These are phyloP conservation scores for Ahaetulla prasina DNA, from an alignment of 2,113 vertebrate genomes.

Conservation along the genomic window DNA sequence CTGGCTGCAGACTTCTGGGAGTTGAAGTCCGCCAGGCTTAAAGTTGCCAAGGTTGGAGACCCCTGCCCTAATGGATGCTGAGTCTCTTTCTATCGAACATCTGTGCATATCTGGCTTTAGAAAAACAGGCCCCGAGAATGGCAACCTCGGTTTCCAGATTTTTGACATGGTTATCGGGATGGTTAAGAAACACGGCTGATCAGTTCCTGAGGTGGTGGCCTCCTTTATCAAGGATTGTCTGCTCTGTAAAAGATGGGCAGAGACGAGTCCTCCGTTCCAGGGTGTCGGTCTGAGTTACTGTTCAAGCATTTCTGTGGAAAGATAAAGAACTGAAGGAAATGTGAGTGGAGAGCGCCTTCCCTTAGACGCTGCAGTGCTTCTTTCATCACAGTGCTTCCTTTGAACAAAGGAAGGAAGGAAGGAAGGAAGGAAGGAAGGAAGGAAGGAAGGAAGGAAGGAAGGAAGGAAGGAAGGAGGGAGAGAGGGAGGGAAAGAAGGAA, in stretches of 20 bases:
- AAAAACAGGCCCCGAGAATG: background rate
- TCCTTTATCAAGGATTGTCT: background rate
- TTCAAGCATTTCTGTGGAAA: background rate
- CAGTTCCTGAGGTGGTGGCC: background rate
- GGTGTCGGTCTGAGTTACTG: background rate
- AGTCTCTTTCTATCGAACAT: background rate
- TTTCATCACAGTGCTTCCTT: fast-evolving
- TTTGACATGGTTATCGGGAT: background rate
- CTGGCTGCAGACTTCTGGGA: too few species aligned
- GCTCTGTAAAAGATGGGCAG: background rate
- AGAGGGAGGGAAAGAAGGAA: background rate
- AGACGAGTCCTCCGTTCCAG: background rate
- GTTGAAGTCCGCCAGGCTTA: too few species aligned
- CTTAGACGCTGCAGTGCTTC: background rate
- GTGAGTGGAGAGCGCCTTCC: background rate
- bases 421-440: background rate
- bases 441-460: background rate
- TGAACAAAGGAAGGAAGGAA: background rate
- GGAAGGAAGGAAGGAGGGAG: background rate
- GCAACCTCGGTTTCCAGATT: too few species aligned
- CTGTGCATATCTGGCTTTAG: background rate
- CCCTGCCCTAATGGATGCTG: background rate
- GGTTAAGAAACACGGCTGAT: background rate
- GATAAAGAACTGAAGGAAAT: background rate
- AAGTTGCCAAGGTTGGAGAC: too few species aligned